Conservation (phyloP, 1,140 invertebrate genomes). For the Telenomus remus region DNA sequence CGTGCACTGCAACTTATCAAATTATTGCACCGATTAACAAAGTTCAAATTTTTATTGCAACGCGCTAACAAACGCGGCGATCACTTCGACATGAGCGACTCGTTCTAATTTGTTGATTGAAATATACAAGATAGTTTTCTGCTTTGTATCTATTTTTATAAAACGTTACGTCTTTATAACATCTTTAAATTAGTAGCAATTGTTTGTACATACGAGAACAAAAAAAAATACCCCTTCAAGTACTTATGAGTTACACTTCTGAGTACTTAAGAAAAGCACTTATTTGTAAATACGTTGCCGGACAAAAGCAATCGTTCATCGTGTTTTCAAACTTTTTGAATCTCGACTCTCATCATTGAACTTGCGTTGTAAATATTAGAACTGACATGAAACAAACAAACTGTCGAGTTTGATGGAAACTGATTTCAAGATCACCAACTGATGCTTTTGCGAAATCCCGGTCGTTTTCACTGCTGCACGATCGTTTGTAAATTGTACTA, state of each 20-base stretch:
- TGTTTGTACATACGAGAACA: conserved; percentile 49
- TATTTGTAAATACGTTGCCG: conserved; percentile 46
- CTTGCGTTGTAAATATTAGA: conserved; percentile 37
- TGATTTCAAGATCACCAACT: background rate
- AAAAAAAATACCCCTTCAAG: conserved; percentile 9
- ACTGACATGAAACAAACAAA: background rate
- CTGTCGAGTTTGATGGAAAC: background rate
- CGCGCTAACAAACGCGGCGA: conserved; percentile 5
- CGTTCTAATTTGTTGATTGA: conserved; percentile 18
- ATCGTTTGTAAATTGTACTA: conserved; percentile 8
- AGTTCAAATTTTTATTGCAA: conserved; percentile 30
- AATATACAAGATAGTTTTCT: conserved; percentile 17
- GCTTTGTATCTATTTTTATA: conserved; percentile 48
- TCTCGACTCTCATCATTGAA: background rate
- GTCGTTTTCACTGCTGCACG: conserved; percentile 11
- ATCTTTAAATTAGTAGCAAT: conserved; percentile 47
- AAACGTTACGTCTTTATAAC: conserved; percentile 44
- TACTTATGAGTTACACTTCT: conserved; percentile 52
- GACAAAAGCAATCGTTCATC: conserved; percentile 44
- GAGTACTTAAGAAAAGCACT: conserved; percentile 46
- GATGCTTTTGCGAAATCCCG: background rate
- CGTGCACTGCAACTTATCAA: conserved; percentile 59
- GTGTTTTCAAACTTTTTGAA: conserved; percentile 4
- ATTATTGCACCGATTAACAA: conserved; percentile 32
- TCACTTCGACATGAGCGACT: conserved; percentile 44